Evolutionary conservation across 1,140 invertebrate species (phyloP).

Genomic region (Pachypeltis micranthus): DNA sequence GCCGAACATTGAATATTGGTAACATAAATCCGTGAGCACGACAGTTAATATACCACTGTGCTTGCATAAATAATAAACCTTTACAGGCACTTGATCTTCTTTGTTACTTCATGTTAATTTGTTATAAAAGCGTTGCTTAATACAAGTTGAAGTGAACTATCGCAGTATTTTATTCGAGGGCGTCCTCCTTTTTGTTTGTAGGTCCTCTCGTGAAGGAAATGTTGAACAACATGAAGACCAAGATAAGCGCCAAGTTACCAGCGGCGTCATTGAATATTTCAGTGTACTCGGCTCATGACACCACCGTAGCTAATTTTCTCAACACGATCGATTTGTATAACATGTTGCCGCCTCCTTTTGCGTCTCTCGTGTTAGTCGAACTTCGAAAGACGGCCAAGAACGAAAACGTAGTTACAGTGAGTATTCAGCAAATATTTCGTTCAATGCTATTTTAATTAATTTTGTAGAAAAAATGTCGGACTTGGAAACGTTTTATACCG

Average conservation of each 20-base stretch:
- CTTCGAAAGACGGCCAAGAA: conserved; percentile 28
- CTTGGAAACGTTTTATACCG: neutral
- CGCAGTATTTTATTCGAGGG: too few species aligned
- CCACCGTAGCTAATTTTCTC: conserved; percentile 63
- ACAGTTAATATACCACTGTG: too few species aligned
- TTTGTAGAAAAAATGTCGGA: neutral
- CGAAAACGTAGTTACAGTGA: conserved; percentile 37
- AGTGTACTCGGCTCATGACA: conserved; percentile 72
- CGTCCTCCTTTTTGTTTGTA: conserved; percentile 37
- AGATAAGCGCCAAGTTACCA: conserved; percentile 33
- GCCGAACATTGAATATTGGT: too few species aligned
- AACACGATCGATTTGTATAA: conserved; percentile 61
- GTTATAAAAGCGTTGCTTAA: too few species aligned
- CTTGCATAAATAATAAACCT: too few species aligned
- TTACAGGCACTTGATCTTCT: too few species aligned
- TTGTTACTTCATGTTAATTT: too few species aligned
- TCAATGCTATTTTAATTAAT: conserved; percentile 14
- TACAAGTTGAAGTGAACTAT: too few species aligned
- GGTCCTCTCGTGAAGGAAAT: conserved; percentile 57
- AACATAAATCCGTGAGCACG: too few species aligned
- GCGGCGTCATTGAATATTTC: conserved; percentile 48
- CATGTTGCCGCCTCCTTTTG: conserved; percentile 56
- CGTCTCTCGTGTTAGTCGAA: conserved; percentile 54
- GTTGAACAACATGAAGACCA: conserved; percentile 42
- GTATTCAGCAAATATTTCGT: too few species aligned